Percentiles rank a stretch among this genome's conserved stretches.
phyloP scores from a whole-genome alignment of 2,113 vertebrate genomes.

The Lepus timidus region DNA sequence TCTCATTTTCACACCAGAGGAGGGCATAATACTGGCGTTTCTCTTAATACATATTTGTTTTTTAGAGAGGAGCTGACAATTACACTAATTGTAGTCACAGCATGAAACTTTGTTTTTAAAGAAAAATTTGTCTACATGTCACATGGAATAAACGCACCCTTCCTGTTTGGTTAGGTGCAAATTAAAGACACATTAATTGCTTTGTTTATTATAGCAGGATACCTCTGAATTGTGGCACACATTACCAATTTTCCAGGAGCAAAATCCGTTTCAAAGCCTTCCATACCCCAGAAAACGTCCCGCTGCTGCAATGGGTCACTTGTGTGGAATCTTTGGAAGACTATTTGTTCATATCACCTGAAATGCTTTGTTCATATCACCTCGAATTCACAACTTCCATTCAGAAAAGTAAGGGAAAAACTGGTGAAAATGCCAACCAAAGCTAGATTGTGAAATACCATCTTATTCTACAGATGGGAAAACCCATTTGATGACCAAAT shows the following conservation, averaged over 20 bases:
- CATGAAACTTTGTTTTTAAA: conserved; percentile 93
- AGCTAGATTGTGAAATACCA: background rate
- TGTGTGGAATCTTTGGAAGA: background rate
- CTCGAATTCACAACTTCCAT: background rate
- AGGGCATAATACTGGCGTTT: conserved; percentile 91
- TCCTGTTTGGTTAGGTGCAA: conserved; percentile 89
- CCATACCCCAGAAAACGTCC: background rate
- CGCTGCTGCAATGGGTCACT: background rate
- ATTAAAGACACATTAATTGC: conserved; percentile 92
- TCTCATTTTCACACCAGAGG: conserved; percentile 95
- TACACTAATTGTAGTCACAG: conserved; percentile 95
- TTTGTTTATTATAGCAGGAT: conserved; percentile 86
- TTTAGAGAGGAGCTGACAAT: conserved; percentile 96
- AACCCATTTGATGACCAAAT: background rate
- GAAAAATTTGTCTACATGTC: conserved; percentile 89
- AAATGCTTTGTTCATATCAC: background rate
- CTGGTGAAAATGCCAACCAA: background rate
- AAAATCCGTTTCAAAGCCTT: conserved; percentile 65
- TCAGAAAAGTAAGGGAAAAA: background rate
- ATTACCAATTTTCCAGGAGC: conserved; percentile 75
- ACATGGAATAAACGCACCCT: conserved; percentile 87
- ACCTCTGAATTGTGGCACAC: conserved; percentile 77
- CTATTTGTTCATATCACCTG: background rate
- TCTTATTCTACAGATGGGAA: background rate
- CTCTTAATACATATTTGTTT: conserved; percentile 97